phyloP scores from a whole-genome alignment of 1,140 invertebrate genomes.

The Pollicipes pollicipes region DNA sequence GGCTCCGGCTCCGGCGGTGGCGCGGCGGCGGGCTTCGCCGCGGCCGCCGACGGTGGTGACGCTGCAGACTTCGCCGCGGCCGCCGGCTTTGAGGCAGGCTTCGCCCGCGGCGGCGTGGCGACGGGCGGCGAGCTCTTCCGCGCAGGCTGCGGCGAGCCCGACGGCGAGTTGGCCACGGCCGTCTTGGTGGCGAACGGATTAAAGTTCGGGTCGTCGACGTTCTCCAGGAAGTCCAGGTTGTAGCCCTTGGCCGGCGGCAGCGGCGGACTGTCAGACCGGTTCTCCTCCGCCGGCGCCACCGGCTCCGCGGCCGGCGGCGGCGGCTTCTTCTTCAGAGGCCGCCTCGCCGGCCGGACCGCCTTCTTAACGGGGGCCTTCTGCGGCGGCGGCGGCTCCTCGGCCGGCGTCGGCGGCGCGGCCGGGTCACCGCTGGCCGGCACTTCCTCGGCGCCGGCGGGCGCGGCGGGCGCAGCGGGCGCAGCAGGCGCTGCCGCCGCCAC shows the following conservation, averaged over 20 bases:
- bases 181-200: constrained; percentile 19
- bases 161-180: constrained; percentile 14
- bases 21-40: constrained; percentile 5
- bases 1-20: neutral
- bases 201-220: constrained; percentile 18
- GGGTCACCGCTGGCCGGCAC: neutral
- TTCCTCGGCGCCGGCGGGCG: neutral
- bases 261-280: neutral
- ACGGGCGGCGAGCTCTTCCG: neutral
- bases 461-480: neutral
- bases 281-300: neutral
- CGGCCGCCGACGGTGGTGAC: too few species aligned
- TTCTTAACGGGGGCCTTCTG: neutral
- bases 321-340: neutral
- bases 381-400: constrained; percentile 2
- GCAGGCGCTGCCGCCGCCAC: neutral
- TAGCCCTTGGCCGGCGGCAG: constrained; percentile 14
- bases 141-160: constrained; percentile 14
- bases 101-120: constrained; percentile 3
- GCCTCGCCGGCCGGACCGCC: neutral
- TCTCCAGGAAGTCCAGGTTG: constrained; percentile 18
- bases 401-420: neutral
- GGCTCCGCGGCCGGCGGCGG: neutral
- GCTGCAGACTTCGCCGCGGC: too few species aligned
- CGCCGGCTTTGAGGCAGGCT: too few species aligned